phyloP scores from a whole-genome alignment of 2,888 invertebrate genomes.

The Cryptosula pallasiana region DNA sequence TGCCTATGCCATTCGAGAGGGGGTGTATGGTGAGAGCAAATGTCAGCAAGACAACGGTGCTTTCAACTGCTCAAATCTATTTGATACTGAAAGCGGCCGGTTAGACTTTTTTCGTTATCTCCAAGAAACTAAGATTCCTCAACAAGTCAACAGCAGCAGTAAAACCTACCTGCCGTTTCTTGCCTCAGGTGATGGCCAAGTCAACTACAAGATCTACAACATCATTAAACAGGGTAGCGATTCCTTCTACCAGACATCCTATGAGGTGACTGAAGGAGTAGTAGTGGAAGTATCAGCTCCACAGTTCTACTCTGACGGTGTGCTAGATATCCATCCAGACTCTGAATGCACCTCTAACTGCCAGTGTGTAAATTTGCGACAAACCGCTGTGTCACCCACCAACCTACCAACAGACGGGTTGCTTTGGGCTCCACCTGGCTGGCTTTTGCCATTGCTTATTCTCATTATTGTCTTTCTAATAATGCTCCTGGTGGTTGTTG shows the following conservation, averaged over 20 bases:
- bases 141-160: not conserved
- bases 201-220: conserved; percentile 19
- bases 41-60: not conserved
- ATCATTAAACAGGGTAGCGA: not conserved
- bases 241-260: not conserved
- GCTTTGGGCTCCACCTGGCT: not conserved
- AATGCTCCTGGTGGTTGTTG: not conserved
- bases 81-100: not conserved
- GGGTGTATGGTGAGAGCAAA: not conserved
- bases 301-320: not conserved
- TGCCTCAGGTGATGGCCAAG: not conserved
- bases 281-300: not conserved
- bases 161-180: not conserved
- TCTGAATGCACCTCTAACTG: not conserved
- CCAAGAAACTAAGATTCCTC: not conserved
- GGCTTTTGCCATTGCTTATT: not conserved
- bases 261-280: not conserved
- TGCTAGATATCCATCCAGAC: not conserved
- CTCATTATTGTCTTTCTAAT: not conserved
- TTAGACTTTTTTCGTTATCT: not conserved
- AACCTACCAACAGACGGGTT: no score
- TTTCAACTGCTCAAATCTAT: not conserved
- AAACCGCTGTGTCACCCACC: no score
- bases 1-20: not conserved
- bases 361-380: not conserved